Percentiles rank a stretch among this genome's conserved stretches.
These are phyloP conservation scores for Dipodomys stephensi DNA, from an alignment of 2,113 vertebrate species.

Conservation along the genomic window DNA sequence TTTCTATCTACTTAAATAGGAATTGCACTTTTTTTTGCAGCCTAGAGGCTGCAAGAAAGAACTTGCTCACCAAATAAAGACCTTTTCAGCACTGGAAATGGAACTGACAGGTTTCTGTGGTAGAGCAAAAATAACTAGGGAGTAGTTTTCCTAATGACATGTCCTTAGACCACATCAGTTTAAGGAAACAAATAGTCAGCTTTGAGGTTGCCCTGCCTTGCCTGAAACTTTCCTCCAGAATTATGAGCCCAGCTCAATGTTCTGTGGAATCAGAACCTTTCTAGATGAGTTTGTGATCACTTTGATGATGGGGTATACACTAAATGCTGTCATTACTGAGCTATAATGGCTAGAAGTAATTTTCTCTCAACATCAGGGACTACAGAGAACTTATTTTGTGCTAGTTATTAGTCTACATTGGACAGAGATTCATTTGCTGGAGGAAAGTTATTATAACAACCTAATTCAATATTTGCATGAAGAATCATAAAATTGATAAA, in stretches of 20 bases:
- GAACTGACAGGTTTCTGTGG: conserved; percentile 15
- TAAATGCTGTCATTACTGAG: conserved; percentile 69
- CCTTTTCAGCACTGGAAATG: neutral
- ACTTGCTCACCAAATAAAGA: conserved; percentile 9
- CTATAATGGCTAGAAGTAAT: conserved; percentile 73
- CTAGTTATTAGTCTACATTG: conserved; percentile 60
- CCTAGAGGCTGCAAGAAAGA: neutral
- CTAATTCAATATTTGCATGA: conserved; percentile 75
- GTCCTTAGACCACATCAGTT: neutral
- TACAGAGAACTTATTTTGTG: conserved; percentile 57
- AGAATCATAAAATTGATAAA: conserved; percentile 78
- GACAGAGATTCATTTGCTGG: conserved; percentile 71
- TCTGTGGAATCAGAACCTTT: conserved; percentile 70
- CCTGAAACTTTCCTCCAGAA: conserved; percentile 27
- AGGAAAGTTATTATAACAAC: conserved; percentile 76
- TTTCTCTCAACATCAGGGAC: conserved; percentile 68
- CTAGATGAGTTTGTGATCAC: conserved; percentile 46
- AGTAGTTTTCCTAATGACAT: neutral
- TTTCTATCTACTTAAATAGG: neutral
- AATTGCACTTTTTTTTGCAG: neutral
- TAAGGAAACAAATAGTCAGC: neutral
- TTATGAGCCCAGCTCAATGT: conserved; percentile 36
- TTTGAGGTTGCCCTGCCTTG: neutral
- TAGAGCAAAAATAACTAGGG: conserved; percentile 45
- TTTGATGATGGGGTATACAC: conserved; percentile 46